Evolutionary conservation across 2,888 invertebrate species (phyloP), one percentile per base, ranked within the genome.

Genomic region (Melanchra persicariae): DNA sequence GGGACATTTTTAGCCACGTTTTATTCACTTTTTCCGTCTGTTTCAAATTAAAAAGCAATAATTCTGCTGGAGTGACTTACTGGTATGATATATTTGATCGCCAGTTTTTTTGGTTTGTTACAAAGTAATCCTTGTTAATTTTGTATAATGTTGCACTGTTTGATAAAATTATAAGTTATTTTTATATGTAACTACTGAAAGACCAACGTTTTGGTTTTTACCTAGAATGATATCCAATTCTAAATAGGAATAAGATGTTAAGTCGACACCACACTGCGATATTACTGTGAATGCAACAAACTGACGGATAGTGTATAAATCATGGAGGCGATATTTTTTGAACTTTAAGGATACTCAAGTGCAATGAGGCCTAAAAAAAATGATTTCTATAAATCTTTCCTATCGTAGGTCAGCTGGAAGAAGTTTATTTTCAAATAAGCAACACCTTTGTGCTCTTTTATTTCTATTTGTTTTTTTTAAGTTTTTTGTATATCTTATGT

Each of bases 1-100:
- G 84, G 86, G 69, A 79, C 84, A 83, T 76, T 86, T 81, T 82
- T 75, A 55, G 70, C 74, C 63, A 68, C 75, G 70, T 81, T 77
- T 79, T 73, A 76, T 77, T 68, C 63, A 68, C 71, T 83, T 87
- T 87, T 88, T 86, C 87, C 87, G 86, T 91, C 91, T 92, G 92
- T 91, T 91, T 90, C 90, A 86, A 91, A 92, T 93, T 92, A 91
- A 91, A 91, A 90, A 81, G 86, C 84, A 87, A 89, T 90, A 88
- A 89, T 87, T 91, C 73, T 74, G 47, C 75, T 77, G 77, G 83
- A 84, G 84, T 81, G 85, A 86, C 82, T 86, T 84, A 86, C 81
- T 84, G 74, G 79, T 75, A 87, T 89, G 90, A 90, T 91, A 91
- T 91, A 92, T 86, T 71, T 30, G 69, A 74, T 86, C 88, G 86